Evolutionary conservation across 2,888 invertebrate species (phyloP).

Genomic region (Heliconius hortense): DNA sequence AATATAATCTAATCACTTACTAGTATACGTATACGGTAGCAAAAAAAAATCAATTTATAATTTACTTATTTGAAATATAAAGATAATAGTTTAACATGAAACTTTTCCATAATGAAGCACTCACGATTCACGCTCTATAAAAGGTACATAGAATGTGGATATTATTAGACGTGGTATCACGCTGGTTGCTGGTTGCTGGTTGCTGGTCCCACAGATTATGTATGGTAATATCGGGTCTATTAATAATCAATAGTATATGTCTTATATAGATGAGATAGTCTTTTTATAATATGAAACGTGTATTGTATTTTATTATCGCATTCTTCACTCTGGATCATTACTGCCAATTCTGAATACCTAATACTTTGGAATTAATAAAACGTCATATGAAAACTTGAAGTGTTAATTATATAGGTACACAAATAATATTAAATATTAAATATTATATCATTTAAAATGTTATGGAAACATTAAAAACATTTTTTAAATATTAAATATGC

Average conservation of each 20-base stretch:
- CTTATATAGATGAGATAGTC: slow-evolving; percentile 26
- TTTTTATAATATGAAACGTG: slow-evolving; percentile 29
- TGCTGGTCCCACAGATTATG: slow-evolving; percentile 39
- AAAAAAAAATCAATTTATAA: not conserved
- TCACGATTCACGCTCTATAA: slow-evolving; percentile 38
- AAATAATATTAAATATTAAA: no score
- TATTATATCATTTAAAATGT: no score
- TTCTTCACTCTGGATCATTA: not conserved
- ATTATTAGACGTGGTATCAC: slow-evolving; percentile 39
- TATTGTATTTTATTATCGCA: not conserved
- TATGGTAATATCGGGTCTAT: slow-evolving; percentile 45
- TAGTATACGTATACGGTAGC: not conserved
- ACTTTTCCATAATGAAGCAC: slow-evolving; percentile 39
- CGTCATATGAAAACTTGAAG: not conserved
- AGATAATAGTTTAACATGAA: slow-evolving; percentile 35
- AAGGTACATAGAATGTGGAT: slow-evolving; percentile 43
- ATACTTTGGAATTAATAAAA: not conserved
- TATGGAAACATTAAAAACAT: no score
- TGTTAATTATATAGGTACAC: no score
- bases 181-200: slow-evolving; percentile 20
- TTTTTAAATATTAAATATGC: no score
- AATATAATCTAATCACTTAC: not conserved
- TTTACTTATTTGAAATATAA: slow-evolving; percentile 27
- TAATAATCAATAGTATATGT: slow-evolving; percentile 40
- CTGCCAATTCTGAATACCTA: not conserved